These are phyloP conservation scores for Piezodorus guildinii DNA, from an alignment of 1,140 invertebrate genomes.

Conservation along the genomic window DNA sequence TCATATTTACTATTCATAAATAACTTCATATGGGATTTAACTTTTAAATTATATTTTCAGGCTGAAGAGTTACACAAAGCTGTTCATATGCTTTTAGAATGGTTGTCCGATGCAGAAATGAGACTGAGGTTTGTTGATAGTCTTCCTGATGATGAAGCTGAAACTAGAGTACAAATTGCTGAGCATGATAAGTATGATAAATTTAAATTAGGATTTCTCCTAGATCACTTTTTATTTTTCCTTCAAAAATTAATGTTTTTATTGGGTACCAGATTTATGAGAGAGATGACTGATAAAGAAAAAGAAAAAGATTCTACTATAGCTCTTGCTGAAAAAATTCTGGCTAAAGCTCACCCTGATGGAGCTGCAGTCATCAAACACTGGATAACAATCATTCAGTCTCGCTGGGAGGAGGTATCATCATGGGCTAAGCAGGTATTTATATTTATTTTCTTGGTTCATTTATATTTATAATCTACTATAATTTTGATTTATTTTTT, in stretches of 20 bases:
- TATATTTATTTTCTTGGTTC: slow-evolving; percentile 1
- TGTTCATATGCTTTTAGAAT: slow-evolving; percentile 87
- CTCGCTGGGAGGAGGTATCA: slow-evolving; percentile 85
- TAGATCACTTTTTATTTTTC: background rate
- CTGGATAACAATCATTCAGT: slow-evolving; percentile 93
- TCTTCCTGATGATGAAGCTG: slow-evolving; percentile 81
- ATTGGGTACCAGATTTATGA: slow-evolving; percentile 49
- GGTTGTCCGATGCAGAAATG: slow-evolving; percentile 91
- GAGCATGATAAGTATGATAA: slow-evolving; percentile 59
- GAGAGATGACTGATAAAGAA: slow-evolving; percentile 73
- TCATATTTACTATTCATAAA: too few species aligned
- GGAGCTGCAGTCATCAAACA: slow-evolving; percentile 89
- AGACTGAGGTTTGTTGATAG: slow-evolving; percentile 77
- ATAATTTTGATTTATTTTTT: background rate
- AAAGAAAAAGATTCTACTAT: slow-evolving; percentile 78
- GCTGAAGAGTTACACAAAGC: slow-evolving; percentile 88
- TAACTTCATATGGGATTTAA: too few species aligned
- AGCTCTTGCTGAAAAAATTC: slow-evolving; percentile 72
- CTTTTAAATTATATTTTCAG: slow-evolving; percentile 30
- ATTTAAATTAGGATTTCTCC: background rate
- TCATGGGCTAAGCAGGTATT: slow-evolving; percentile 38
- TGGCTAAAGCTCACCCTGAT: slow-evolving; percentile 87
- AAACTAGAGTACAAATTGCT: slow-evolving; percentile 68
- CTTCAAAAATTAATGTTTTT: background rate
- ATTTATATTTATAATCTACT: background rate